These are phyloP conservation scores for Calyptommatus sinebrachiatus DNA, from an alignment of 2,113 vertebrate species.

Conservation along the genomic window DNA sequence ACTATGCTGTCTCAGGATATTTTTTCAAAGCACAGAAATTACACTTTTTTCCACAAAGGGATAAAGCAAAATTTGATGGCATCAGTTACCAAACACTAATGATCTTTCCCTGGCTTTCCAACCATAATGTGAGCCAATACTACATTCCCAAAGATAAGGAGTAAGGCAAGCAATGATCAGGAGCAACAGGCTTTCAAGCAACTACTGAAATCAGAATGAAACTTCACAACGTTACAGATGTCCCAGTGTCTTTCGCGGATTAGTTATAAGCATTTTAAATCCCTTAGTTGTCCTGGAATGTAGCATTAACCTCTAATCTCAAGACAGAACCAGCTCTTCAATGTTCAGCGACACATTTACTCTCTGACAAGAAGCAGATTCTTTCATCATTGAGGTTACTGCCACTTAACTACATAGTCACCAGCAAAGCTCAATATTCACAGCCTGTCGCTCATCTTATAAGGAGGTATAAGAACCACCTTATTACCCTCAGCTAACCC, in stretches of 20 bases:
- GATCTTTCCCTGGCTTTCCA: no score
- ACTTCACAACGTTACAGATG: not conserved
- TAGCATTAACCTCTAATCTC: not conserved
- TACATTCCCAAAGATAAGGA: no score
- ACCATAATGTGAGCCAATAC: no score
- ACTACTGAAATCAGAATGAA: not conserved
- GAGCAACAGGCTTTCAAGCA: not conserved
- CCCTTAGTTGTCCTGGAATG: not conserved
- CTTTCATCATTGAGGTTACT: not conserved
- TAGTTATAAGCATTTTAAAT: not conserved
- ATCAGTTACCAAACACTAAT: no score
- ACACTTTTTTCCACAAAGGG: no score
- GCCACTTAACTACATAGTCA: not conserved
- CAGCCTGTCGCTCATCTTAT: no score
- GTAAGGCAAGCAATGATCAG: not conserved
- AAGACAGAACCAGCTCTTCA: not conserved
- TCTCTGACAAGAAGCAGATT: not conserved
- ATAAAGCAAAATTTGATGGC: no score
- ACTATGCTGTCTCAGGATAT: not conserved
- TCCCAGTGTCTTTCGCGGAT: not conserved
- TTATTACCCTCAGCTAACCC: not conserved
- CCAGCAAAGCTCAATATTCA: not conserved
- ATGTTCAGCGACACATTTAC: not conserved
- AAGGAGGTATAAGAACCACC: not conserved
- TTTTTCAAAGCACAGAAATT: not conserved